A percentile compares a stretch with the other conserved stretches of the same genome.
Conservation (phyloP, 1,140 invertebrate genomes). For the Pachypsylla venusta region DNA sequence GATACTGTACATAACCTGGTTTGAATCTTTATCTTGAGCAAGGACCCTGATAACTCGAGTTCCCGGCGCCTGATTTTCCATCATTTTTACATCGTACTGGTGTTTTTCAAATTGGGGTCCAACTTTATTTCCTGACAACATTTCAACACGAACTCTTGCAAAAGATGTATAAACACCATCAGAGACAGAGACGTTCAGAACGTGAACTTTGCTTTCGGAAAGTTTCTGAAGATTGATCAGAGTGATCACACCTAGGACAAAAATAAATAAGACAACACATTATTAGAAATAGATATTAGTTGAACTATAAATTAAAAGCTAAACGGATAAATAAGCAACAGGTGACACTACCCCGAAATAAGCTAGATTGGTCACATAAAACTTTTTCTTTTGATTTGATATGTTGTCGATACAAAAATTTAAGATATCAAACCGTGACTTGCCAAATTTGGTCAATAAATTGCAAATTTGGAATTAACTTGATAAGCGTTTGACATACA, state of each 20-base stretch:
- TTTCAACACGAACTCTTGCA: conserved; percentile 58
- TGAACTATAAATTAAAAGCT: background rate
- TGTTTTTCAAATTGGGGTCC: conserved; percentile 59
- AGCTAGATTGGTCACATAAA: no score
- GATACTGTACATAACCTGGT: conserved; percentile 62
- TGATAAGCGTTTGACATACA: no score
- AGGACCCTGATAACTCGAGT: conserved; percentile 53
- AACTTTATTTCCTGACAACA: conserved; percentile 63
- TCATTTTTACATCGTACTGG: conserved; percentile 54
- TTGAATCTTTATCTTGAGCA: conserved; percentile 65
- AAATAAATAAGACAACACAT: conserved; percentile 14
- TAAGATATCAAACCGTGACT: no score
- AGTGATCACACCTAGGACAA: conserved; percentile 35
- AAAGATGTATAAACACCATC: conserved; percentile 83
- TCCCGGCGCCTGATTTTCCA: conserved; percentile 67
- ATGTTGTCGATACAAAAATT: no score
- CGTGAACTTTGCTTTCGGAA: conserved; percentile 31
- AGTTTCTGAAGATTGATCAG: conserved; percentile 44
- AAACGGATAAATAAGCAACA: background rate
- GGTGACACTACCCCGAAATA: no score
- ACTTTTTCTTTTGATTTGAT: no score
- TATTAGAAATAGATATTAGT: conserved; percentile 10
- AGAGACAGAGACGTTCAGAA: conserved; percentile 75
- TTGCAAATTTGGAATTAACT: no score
- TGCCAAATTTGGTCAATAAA: no score